Base-by-base conservation (phyloP, 2,888 invertebrate species). In the Torymus tubicola region DNA sequence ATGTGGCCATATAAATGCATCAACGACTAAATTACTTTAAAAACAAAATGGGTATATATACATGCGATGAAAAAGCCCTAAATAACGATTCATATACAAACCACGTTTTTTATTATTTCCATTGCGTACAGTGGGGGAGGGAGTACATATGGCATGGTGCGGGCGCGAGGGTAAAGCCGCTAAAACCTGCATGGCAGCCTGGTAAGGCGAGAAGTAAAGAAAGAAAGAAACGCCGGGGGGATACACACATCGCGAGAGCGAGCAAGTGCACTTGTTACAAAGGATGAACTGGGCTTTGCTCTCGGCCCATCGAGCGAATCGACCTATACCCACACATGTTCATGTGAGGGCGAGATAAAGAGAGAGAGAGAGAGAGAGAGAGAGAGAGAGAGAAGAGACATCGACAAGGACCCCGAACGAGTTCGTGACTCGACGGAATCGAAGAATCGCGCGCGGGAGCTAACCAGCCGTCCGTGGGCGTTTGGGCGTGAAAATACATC, bases 401-500 rank as follows among this genome's bases (percentile, higher is more conserved):
- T 42, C 42, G 42, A 42, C 60, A 42, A 68, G 72, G 63, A 64
- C 63, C 60, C n/a, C 64, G 57, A 69, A 57, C 57, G 58, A 74
- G 65, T 64, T 76, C 70, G 82, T 82, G 81, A 81, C 81, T 81
- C 78, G 78, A 60, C 81, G 67, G 71, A 81, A 77, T 78, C 69
- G 73, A 77, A 69, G 65, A 81, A 80, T 76, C 80, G 42, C 42
- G 42, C 42, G 42, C 42, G 70, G 63, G 58, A 70, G 81, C 81
- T 81, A 81, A 81, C 71, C 81, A 72, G 81, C 52, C 74, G 65
- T 65, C 78, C 57, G 68, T 65, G 71, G 74, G 74, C 70, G 71
- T 71, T 78, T 81, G 81, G 79, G 79, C 81, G 79, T 82, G 82
- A 82, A 82, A 82, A 82, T 57, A 80, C 79, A 80, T 80, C 76